phyloP scores from a whole-genome alignment of 2,888 invertebrate genomes.

The Plebejus anna region DNA sequence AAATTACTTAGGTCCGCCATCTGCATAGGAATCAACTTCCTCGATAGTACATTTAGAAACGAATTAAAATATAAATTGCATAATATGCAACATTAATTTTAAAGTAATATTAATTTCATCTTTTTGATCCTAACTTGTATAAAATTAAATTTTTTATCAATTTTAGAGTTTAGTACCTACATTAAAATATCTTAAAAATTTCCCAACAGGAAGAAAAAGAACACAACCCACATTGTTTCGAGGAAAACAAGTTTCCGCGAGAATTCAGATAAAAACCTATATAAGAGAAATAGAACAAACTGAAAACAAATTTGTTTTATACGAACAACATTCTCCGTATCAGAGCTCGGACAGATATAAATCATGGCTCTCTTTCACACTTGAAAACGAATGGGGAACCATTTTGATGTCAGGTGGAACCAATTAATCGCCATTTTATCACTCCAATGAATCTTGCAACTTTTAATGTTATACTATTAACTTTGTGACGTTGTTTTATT shows the following conservation, averaged over 20 bases:
- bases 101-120: too few relatives aligned
- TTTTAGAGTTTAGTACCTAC: too few relatives aligned
- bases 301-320: slow-evolving; percentile 20
- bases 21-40: too few relatives aligned
- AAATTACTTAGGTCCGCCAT: too few relatives aligned
- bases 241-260: not conserved
- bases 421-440: slow-evolving; percentile 37
- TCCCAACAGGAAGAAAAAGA: too few relatives aligned
- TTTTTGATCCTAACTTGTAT: too few relatives aligned
- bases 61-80: too few relatives aligned
- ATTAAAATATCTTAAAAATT: too few relatives aligned
- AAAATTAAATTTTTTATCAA: too few relatives aligned
- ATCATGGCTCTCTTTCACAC: slow-evolving; percentile 23
- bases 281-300: slow-evolving; percentile 16
- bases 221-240: not conserved
- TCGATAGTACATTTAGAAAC: too few relatives aligned
- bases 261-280: slow-evolving; percentile 11
- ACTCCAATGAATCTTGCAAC: slow-evolving; percentile 35
- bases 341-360: slow-evolving; percentile 16
- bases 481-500: slow-evolving; percentile 32
- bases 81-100: too few relatives aligned
- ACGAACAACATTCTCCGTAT: slow-evolving; percentile 16
- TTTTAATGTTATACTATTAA: slow-evolving; percentile 41
- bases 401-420: slow-evolving; percentile 32
- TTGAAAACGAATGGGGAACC: slow-evolving; percentile 27